Conservation (phyloP, 2,888 invertebrate species). For the Parnassius glacialis region DNA sequence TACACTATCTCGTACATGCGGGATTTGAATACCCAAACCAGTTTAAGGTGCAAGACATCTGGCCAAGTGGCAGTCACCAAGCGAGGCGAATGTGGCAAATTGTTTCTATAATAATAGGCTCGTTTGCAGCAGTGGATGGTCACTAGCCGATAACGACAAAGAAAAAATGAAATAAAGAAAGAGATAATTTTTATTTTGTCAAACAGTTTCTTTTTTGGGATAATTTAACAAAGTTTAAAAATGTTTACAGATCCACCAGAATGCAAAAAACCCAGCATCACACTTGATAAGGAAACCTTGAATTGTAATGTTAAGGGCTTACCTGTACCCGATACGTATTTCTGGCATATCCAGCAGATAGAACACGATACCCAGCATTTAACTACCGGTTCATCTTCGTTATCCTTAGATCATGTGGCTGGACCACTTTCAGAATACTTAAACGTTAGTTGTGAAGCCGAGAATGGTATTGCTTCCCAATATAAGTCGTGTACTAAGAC, state of each 20-base stretch:
- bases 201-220: too few species aligned
- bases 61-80: too few species aligned
- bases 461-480: constrained; percentile 68
- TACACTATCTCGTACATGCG: too few species aligned
- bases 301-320: constrained; percentile 63
- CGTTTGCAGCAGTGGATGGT: too few species aligned
- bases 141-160: too few species aligned
- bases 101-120: too few species aligned
- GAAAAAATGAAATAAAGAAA: too few species aligned
- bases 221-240: too few species aligned
- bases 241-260: constrained; percentile 64
- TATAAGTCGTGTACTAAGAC: constrained; percentile 59
- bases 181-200: too few species aligned
- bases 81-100: too few species aligned
- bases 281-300: constrained; percentile 59
- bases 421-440: constrained; percentile 59
- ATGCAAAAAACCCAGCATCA: constrained; percentile 59
- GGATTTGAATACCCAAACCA: too few species aligned
- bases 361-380: constrained; percentile 60
- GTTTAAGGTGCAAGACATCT: too few species aligned
- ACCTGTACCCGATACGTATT: constrained; percentile 66
- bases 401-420: constrained; percentile 63
- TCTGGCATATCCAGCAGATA: constrained; percentile 58
- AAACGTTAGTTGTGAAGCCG: constrained; percentile 66
- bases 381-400: constrained; percentile 64